Conservation (phyloP, 2,888 invertebrate species). For the Elegia similella region DNA sequence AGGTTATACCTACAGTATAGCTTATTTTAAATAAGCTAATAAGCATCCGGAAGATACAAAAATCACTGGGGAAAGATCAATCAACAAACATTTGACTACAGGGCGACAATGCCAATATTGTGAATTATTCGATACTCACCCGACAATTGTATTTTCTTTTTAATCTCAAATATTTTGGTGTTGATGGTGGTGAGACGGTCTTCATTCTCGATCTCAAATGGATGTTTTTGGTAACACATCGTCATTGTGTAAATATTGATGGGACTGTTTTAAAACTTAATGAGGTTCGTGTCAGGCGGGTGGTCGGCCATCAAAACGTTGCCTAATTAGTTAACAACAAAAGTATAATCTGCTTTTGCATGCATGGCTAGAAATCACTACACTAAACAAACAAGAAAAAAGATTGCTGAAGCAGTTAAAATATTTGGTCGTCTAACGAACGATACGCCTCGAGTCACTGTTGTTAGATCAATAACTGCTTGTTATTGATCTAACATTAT, state of each 20-base stretch:
- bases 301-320: too few species aligned
- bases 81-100: neutral
- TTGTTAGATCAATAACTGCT: too few species aligned
- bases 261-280: neutral
- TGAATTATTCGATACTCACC: slow-evolving; percentile 71
- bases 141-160: slow-evolving; percentile 92
- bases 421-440: too few species aligned
- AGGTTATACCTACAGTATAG: too few species aligned
- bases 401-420: too few species aligned
- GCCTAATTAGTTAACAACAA: too few species aligned
- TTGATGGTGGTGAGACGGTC: slow-evolving; percentile 84
- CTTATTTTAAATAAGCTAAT: too few species aligned
- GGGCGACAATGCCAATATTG: neutral
- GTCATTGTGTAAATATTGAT: slow-evolving; percentile 40
- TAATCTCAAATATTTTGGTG: slow-evolving; percentile 90
- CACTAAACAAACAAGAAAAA: too few species aligned
- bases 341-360: too few species aligned
- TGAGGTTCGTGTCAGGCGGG: neutral
- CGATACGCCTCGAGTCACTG: too few species aligned
- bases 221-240: slow-evolving; percentile 74
- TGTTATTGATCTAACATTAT: slow-evolving; percentile 5
- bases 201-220: slow-evolving; percentile 73
- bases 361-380: too few species aligned
- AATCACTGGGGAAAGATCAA: neutral
- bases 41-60: too few species aligned